A percentile compares a stretch with the other conserved stretches of the same genome.
Conservation (phyloP, 2,888 invertebrate genomes). For the Heliconius ethilla region DNA sequence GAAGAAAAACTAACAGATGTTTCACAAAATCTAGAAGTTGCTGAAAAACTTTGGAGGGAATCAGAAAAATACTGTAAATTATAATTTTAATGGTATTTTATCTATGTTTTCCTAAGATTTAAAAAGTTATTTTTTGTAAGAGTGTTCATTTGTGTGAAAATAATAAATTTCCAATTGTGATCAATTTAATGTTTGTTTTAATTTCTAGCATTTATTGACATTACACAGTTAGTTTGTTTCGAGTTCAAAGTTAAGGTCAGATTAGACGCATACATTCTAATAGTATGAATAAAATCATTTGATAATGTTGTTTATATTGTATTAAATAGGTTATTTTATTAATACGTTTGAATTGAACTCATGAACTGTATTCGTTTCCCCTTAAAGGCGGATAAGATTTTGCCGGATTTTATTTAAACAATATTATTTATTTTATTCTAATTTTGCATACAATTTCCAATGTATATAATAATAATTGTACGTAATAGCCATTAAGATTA, state of each 20-base stretch:
- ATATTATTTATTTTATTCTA: no score
- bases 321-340: background rate
- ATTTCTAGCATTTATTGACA: background rate
- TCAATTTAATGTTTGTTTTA: background rate
- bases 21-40: background rate
- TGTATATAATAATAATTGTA: no score
- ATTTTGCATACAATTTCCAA: no score
- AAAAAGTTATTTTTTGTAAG: background rate
- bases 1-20: background rate
- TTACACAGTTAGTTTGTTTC: background rate
- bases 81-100: background rate
- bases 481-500: no score
- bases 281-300: background rate
- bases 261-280: background rate
- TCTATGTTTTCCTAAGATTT: background rate
- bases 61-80: slow-evolving; percentile 3
- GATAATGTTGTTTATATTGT: slow-evolving; percentile 1
- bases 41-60: slow-evolving; percentile 12
- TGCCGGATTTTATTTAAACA: no score
- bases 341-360: background rate
- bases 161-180: background rate
- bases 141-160: background rate
- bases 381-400: no score
- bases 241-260: background rate
- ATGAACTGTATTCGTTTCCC: background rate